Conservation (phyloP, 92 coral and sea anemone species). For the Scolanthus callimorphus region DNA sequence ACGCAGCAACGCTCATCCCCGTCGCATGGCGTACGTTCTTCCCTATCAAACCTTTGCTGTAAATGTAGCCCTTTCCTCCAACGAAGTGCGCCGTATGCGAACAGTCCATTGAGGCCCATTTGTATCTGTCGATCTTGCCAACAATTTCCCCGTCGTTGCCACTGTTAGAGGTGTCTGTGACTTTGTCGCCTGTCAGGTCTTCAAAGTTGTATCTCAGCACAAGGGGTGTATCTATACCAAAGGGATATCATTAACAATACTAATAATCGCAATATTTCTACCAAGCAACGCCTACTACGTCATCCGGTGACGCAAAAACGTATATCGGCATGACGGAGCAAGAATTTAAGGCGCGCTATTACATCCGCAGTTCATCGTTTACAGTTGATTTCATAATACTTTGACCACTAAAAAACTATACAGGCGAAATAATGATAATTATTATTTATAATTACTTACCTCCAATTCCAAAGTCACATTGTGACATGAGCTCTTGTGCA, state of each 20-base stretch:
- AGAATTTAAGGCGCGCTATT: no score
- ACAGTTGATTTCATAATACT: no score
- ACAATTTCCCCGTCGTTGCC: slow-evolving; percentile 39
- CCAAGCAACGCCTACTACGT: no score
- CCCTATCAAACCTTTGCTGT: not conserved
- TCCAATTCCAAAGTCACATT: slow-evolving; percentile 46
- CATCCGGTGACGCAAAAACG: no score
- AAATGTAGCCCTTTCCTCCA: slow-evolving; percentile 23
- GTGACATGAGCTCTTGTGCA: slow-evolving; percentile 33
- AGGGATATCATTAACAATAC: not conserved
- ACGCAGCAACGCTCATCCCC: slow-evolving; percentile 51
- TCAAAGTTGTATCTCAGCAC: slow-evolving; percentile 47
- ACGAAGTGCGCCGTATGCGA: slow-evolving; percentile 25
- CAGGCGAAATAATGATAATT: no score
- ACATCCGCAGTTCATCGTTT: no score
- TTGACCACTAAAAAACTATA: no score
- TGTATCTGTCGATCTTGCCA: slow-evolving; percentile 20
- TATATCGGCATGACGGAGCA: no score
- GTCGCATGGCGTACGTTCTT: slow-evolving; percentile 8
- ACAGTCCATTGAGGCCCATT: slow-evolving; percentile 38
- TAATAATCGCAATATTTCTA: not conserved
- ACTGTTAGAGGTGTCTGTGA: slow-evolving; percentile 46
- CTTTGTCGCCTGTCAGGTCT: slow-evolving; percentile 29
- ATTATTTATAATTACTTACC: no score
- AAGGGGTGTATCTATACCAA: not conserved